These are phyloP conservation scores for Sphyrna mokarran DNA, from an alignment of 2,113 vertebrate species.

Conservation along the genomic window DNA sequence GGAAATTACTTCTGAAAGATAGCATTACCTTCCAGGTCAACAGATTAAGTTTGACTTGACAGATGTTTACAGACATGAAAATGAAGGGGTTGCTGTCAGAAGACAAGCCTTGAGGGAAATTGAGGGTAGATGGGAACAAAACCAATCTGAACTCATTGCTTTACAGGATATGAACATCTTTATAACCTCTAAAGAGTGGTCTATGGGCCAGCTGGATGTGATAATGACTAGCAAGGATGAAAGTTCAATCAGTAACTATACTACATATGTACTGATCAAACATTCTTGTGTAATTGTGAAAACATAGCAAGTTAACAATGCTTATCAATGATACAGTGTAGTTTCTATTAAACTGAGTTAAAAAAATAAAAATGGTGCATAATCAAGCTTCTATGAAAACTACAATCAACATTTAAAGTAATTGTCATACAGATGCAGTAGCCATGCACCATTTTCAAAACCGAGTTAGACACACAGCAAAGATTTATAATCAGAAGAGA, in stretches of 20 bases:
- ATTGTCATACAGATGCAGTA: neutral
- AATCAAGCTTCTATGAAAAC: neutral
- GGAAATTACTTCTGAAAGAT: neutral
- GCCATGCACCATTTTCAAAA: neutral
- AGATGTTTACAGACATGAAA: conserved; percentile 26
- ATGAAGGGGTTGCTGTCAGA: neutral
- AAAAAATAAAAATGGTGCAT: neutral
- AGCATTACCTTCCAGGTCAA: neutral
- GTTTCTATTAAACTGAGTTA: neutral
- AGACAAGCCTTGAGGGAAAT: neutral
- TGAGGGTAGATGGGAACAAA: neutral
- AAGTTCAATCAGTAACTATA: neutral
- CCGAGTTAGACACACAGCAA: neutral
- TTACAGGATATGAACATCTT: neutral
- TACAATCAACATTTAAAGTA: neutral
- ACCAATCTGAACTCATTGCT: conserved; percentile 2
- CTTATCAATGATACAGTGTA: neutral
- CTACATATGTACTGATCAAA: neutral
- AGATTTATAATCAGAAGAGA: neutral
- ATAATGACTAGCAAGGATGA: neutral
- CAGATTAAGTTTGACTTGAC: conserved; percentile 20
- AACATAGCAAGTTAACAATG: neutral
- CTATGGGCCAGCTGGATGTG: conserved; percentile 19
- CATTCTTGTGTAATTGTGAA: too few species aligned
- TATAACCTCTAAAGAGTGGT: too few species aligned